Evolutionary conservation across 1,140 invertebrate species (phyloP), one percentile per base, ranked within the genome.

Genomic region (Heliconius melpomene): DNA sequence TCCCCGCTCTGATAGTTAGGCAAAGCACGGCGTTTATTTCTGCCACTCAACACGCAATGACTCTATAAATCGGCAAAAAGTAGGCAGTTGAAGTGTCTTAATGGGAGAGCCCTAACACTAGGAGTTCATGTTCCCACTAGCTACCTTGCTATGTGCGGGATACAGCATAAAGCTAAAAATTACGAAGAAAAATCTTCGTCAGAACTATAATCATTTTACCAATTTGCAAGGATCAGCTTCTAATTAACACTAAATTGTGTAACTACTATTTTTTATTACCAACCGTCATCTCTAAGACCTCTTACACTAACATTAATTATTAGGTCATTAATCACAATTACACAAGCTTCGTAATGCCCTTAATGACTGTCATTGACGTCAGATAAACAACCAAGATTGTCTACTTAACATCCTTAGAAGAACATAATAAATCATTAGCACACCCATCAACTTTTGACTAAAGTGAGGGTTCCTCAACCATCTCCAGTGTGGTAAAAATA

Each of bases 371-470:
- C 54, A 60, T 60, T 23, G 54, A 26, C 20, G n/a, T 26, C 54
- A 60, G n/a, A 60, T 60, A 60, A 60, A 26, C 54, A 23, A 23
- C 0, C 54, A 23, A 60, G n/a, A 60, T 23, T 8, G 20, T 23
- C n/a, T 52, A 52, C 54, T 60, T 60, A 57, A 57, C 20, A 2
- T 23, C 2, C n/a, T 60, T 60, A 26, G n/a, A 60, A 60, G 54
- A 23, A n/a, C 54, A 60, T 60, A 23, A 11, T 9, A 60, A 60
- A 60, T 23, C n/a, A 60, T 60, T 60, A 60, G 54, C 54, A 60
- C 54, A 60, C 54, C 54, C 54, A 60, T 60, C 54, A 60, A 23
- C n/a, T 60, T 60, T 60, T 60, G 54, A 60, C 54, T 13, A 9
- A 23, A 60, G n/a, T 11, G 54, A 60, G 54, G 1, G 54, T 60